Base-by-base conservation (phyloP, 2,113 vertebrate genomes). In the Grammatotria lemairii region DNA sequence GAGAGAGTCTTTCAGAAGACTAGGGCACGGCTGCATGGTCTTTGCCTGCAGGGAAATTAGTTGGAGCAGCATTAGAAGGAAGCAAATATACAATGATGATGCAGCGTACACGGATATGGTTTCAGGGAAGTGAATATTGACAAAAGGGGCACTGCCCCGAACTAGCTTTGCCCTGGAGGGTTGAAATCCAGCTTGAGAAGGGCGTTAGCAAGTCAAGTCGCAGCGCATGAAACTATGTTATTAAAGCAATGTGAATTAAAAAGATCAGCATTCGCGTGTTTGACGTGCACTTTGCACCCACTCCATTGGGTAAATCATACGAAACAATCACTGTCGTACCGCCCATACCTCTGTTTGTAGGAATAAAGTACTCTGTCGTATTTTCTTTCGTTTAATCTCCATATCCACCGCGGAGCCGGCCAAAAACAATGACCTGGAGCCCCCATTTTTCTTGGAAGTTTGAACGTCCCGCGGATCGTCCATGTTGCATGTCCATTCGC, bases 371-470 rank as follows among this genome's bases (percentile, higher is more conserved):
- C 95, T 97, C 83, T 97, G 88, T 60, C 92, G 88, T 85, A 96
- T 97, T 92, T 96, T 97, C 93, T 96, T 96, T 51, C 96, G 92
- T 80, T 97, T 97, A 10, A 97, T 94, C 86, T 97, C 97, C 97
- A 97, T 97, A 1, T 93, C 96, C 55, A 96, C 91, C 1, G 96
- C 95, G 3, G 97, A 97, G 35, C 95, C 93, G 3, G 93, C 85
- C 19, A 95, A 95, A 7, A 95, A 70, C 0, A 92, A 42, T 8
- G 94, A 86, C 17, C 92, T 84, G 9, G 13, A 81, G 79, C 84
- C 57, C 1, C 90, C 88, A 45, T 91, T 95, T 79, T 94, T 89
- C 13, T 80, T 91, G 38, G 94, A 94, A 51, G 82, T 96, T 97
- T 94, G 97, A 97, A 97, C 83, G n/a, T 96, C 93, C 93, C 96